These are phyloP conservation scores for Drosophila hydei DNA, from an alignment of 1,140 invertebrate species.

Conservation along the genomic window DNA sequence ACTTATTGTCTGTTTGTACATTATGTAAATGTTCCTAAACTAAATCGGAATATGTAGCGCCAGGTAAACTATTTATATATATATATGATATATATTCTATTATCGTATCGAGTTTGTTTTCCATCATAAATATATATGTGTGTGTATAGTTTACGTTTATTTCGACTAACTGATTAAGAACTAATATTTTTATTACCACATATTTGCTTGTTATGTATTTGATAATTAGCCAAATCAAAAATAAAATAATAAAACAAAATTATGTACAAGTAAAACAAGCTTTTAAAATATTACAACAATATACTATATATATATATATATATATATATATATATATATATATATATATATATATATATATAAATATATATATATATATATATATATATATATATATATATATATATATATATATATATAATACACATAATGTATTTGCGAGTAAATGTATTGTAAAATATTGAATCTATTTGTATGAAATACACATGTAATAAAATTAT, in stretches of 20 bases:
- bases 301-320: constrained; percentile 36
- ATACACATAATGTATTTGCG: constrained; percentile 70
- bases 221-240: constrained; percentile 73
- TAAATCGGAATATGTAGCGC: constrained; percentile 38
- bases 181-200: constrained; percentile 33
- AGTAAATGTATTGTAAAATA: constrained; percentile 78
- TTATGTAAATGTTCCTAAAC: constrained; percentile 79
- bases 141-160: constrained; percentile 69
- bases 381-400: constrained; percentile 28
- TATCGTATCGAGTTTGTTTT: constrained; percentile 46
- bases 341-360: constrained; percentile 50
- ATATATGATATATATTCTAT: constrained; percentile 20
- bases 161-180: constrained; percentile 30
- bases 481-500: constrained; percentile 69
- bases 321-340: constrained; percentile 10
- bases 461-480: constrained; percentile 82
- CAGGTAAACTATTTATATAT: constrained; percentile 27
- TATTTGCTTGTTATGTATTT: constrained; percentile 79
- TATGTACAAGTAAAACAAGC: constrained; percentile 62
- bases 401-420: constrained; percentile 35
- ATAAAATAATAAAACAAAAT: neutral
- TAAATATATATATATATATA: constrained; percentile 17
- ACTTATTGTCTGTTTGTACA: constrained; percentile 75
- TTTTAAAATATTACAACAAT: constrained; percentile 74
- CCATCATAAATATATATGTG: constrained; percentile 39